phyloP scores from a whole-genome alignment of 30 jellyfish, hydroid and myxozoan species.

The Cassiopea andromeda region DNA sequence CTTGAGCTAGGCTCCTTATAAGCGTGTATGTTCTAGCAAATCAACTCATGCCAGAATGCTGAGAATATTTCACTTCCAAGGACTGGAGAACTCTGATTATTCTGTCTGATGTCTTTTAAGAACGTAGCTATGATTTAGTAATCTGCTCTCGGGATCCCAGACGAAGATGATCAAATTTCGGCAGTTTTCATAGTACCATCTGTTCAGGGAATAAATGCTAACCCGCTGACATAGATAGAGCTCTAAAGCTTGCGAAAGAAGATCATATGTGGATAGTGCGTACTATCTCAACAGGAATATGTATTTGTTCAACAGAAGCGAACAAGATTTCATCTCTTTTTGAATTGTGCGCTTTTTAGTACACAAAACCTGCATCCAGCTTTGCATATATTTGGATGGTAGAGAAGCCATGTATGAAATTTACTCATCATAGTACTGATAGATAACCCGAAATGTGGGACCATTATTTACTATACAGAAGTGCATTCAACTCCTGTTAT shows the following conservation, averaged over 20 bases:
- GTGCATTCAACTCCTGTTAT: too few species aligned
- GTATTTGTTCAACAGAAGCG: not conserved
- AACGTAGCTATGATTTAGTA: not conserved
- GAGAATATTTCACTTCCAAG: too few species aligned
- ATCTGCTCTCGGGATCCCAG: not conserved
- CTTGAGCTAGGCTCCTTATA: too few species aligned
- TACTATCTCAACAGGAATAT: not conserved
- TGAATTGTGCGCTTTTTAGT: not conserved
- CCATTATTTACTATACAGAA: too few species aligned
- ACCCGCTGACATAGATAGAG: not conserved
- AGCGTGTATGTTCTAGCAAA: too few species aligned
- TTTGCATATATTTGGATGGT: not conserved
- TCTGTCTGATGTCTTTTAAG: not conserved
- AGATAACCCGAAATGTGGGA: too few species aligned
- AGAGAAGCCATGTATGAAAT: not conserved
- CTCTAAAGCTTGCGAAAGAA: not conserved
- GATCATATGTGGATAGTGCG: not conserved
- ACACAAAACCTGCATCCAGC: not conserved
- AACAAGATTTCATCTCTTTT: not conserved
- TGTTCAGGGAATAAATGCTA: not conserved
- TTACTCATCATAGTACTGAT: too few species aligned
- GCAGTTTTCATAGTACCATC: not conserved
- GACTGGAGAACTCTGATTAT: too few species aligned
- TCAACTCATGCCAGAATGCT: too few species aligned
- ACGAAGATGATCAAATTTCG: not conserved